phyloP scores from a whole-genome alignment of 2,113 vertebrate species.

The Takifugu flavidus region DNA sequence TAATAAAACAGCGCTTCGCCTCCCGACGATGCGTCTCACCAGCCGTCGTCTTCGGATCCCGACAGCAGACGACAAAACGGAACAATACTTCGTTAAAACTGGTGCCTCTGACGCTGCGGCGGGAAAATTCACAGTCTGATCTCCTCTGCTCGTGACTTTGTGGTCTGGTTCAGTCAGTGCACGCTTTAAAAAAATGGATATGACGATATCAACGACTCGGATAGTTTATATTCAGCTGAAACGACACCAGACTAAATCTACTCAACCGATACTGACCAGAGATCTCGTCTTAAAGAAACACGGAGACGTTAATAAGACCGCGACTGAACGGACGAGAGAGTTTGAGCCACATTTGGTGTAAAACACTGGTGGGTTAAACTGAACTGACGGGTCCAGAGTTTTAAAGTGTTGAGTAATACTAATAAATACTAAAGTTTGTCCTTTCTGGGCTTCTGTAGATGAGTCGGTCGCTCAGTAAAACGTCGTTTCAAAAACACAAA shows the following conservation, averaged over 20 bases:
- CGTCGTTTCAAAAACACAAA: too few relatives aligned
- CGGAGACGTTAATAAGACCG: constrained; percentile 20
- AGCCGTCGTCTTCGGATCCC: constrained; percentile 24
- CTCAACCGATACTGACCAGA: constrained; percentile 23
- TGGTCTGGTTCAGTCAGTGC: constrained; percentile 4
- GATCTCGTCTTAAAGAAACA: constrained; percentile 4
- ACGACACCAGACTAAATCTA: constrained; percentile 23
- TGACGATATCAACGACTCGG: constrained; percentile 12
- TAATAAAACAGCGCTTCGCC: constrained; percentile 49
- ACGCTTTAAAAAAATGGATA: constrained; percentile 12
- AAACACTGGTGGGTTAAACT: background rate
- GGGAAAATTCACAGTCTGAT: constrained; percentile 41
- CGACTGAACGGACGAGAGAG: background rate
- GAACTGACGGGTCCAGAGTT: too few relatives aligned
- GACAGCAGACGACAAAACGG: constrained; percentile 33
- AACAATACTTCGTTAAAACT: constrained; percentile 11
- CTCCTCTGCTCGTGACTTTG: constrained; percentile 1
- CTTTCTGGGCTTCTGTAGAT: too few relatives aligned
- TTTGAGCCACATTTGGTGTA: background rate
- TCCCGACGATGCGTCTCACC: constrained; percentile 33
- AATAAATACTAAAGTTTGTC: too few relatives aligned
- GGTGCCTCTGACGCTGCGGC: constrained; percentile 2
- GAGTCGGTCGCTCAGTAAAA: too few relatives aligned
- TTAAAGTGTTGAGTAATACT: too few relatives aligned
- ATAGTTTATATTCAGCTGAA: constrained; percentile 3